Percentiles rank a stretch among this genome's conserved stretches.
Conservation (phyloP, 2,888 invertebrate genomes). For the Pyrgus malvae region DNA sequence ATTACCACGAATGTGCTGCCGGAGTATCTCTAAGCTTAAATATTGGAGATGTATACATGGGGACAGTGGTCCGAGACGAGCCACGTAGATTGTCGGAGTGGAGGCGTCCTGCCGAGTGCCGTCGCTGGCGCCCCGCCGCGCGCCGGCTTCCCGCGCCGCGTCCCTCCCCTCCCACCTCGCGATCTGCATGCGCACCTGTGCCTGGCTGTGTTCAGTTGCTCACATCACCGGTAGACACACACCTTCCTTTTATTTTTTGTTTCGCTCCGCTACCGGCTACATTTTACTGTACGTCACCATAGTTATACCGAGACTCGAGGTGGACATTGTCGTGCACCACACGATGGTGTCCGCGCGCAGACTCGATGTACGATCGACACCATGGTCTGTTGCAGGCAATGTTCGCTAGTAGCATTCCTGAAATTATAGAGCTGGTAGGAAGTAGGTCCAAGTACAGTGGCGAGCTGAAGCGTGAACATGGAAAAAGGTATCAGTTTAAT, state of each 20-base stretch:
- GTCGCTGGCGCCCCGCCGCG: slow-evolving; percentile 41
- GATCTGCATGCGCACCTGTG: slow-evolving; percentile 78
- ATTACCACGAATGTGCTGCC: slow-evolving; percentile 67
- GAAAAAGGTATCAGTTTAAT: slow-evolving; percentile 94
- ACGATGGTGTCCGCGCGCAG: slow-evolving; percentile 73
- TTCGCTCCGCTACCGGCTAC: slow-evolving; percentile 79
- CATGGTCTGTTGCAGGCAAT: slow-evolving; percentile 95
- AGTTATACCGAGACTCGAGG: slow-evolving; percentile 71
- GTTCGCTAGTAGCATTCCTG: slow-evolving; percentile 99
- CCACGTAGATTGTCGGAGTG: slow-evolving; percentile 50
- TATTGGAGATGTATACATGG: slow-evolving; percentile 53
- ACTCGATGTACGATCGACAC: slow-evolving; percentile 72
- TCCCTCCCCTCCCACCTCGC: slow-evolving; percentile 74
- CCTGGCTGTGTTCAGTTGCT: slow-evolving; percentile 82
- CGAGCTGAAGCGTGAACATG: slow-evolving; percentile 99
- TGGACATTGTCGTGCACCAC: slow-evolving; percentile 81
- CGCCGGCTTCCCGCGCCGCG: slow-evolving; percentile 59
- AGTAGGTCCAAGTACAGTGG: slow-evolving; percentile 99
- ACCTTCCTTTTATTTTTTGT: slow-evolving; percentile 71
- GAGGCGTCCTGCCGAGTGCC: slow-evolving; percentile 36
- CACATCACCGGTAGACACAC: slow-evolving; percentile 81
- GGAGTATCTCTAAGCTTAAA: slow-evolving; percentile 63
- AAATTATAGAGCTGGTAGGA: slow-evolving; percentile 99
- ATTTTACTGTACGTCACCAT: slow-evolving; percentile 70
- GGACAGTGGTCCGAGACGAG: slow-evolving; percentile 59